These are phyloP conservation scores for Amphiura filiformis DNA, from an alignment of 35 echinoderm and acorn worm species.

Conservation along the genomic window DNA sequence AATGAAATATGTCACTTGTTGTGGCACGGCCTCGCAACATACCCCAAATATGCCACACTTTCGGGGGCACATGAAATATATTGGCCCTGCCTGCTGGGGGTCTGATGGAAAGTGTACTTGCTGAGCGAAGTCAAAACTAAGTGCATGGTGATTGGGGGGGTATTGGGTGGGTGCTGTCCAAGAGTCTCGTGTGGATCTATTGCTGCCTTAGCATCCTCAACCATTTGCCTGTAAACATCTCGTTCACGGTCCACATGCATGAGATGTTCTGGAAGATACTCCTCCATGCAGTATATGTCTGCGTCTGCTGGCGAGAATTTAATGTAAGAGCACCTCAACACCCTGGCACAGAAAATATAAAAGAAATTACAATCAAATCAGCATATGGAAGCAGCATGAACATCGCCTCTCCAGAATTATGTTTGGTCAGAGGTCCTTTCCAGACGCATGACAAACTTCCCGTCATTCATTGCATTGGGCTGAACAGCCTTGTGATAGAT, in stretches of 20 bases:
- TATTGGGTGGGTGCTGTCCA: background rate
- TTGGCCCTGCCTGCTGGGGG: constrained; percentile 16
- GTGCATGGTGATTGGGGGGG: background rate
- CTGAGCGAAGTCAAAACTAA: constrained; percentile 13
- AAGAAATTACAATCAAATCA: too few relatives aligned
- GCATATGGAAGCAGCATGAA: too few relatives aligned
- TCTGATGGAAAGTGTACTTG: constrained; percentile 48
- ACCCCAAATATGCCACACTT: constrained; percentile 42
- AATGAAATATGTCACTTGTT: constrained; percentile 58
- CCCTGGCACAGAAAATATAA: too few relatives aligned
- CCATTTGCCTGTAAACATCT: background rate
- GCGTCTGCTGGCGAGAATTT: too few relatives aligned
- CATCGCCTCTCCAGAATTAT: too few relatives aligned
- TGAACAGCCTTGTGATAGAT: too few relatives aligned
- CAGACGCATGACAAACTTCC: too few relatives aligned
- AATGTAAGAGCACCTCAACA: too few relatives aligned
- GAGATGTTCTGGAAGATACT: too few relatives aligned
- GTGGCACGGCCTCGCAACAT: background rate
- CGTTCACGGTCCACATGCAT: background rate
- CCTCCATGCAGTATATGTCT: too few relatives aligned
- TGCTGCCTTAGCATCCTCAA: background rate
- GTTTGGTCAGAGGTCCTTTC: too few relatives aligned
- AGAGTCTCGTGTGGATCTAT: background rate
- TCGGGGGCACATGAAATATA: background rate
- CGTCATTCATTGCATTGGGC: too few relatives aligned